These are phyloP conservation scores for Neolamprologus sp. DNA, from an alignment of 2,113 vertebrate genomes.

Conservation along the genomic window DNA sequence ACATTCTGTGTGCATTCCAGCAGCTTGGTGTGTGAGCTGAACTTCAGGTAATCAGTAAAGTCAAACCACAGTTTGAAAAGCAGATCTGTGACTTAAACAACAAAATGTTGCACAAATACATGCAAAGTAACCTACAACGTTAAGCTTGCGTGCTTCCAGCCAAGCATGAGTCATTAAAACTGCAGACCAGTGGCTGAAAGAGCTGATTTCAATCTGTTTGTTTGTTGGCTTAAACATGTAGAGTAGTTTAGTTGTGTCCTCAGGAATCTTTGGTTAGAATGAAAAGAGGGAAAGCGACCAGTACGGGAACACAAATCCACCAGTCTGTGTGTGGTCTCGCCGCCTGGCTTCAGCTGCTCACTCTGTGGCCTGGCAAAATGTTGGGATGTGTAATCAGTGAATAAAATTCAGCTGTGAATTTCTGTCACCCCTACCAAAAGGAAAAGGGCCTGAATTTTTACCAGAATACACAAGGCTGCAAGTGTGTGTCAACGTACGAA, in stretches of 20 bases:
- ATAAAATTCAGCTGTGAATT: neutral
- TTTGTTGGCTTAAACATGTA: neutral
- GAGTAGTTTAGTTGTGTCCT: neutral
- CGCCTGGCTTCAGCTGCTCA: neutral
- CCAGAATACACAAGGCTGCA: neutral
- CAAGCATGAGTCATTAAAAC: neutral
- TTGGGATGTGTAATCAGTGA: neutral
- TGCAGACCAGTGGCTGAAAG: neutral
- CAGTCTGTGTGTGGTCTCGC: constrained; percentile 9
- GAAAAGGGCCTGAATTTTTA: neutral
- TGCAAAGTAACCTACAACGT: neutral
- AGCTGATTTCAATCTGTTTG: neutral
- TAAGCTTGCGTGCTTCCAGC: neutral
- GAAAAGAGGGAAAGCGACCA: neutral
- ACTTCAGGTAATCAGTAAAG: neutral
- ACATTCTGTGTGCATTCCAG: neutral
- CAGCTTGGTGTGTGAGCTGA: neutral
- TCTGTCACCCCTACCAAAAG: neutral
- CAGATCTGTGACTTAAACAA: neutral
- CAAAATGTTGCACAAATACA: neutral
- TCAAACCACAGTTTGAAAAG: neutral
- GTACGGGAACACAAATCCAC: neutral
- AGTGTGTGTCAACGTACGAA: neutral
- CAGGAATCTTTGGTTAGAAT: neutral
- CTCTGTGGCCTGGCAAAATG: neutral